phyloP scores from a whole-genome alignment of 2,888 invertebrate species.

The Apodemia duryi region DNA sequence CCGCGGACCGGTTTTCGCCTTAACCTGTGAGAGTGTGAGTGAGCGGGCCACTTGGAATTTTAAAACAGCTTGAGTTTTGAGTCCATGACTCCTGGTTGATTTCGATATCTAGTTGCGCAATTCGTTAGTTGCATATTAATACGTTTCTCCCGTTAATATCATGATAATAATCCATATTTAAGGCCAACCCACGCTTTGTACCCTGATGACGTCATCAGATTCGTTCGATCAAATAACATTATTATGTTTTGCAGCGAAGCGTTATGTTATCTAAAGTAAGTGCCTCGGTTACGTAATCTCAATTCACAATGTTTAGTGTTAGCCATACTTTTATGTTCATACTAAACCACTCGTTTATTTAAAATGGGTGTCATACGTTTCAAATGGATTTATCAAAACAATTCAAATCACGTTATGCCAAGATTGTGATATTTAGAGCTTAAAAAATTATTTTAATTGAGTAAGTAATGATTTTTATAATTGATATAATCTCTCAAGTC shows the following conservation, averaged over 20 bases:
- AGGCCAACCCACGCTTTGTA: conserved; percentile 33
- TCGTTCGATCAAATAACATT: conserved; percentile 25
- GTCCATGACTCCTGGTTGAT: conserved; percentile 37
- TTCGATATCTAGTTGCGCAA: conserved; percentile 54
- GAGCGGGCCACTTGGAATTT: conserved; percentile 40
- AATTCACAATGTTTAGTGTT: background rate
- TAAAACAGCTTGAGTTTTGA: conserved; percentile 31
- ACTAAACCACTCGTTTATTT: background rate
- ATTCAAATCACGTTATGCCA: too few species aligned
- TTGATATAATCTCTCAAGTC: too few species aligned
- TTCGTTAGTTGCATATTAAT: conserved; percentile 36
- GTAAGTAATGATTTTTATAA: too few species aligned
- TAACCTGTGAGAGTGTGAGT: conserved; percentile 55
- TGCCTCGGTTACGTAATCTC: conserved; percentile 15
- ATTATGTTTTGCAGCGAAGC: conserved; percentile 25
- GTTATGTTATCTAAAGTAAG: conserved; percentile 5
- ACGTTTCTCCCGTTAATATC: conserved; percentile 21
- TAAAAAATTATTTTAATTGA: too few species aligned
- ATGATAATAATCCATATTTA: conserved; percentile 34
- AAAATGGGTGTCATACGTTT: too few species aligned
- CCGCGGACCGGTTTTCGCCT: conserved; percentile 61
- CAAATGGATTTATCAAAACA: too few species aligned
- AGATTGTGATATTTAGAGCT: too few species aligned
- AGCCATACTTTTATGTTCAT: conserved; percentile 4
- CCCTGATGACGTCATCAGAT: conserved; percentile 43